A percentile compares a stretch with the other conserved stretches of the same genome.
These are phyloP conservation scores for Tetragnatha versicolor DNA, from an alignment of 1,140 invertebrate genomes.

Conservation along the genomic window DNA sequence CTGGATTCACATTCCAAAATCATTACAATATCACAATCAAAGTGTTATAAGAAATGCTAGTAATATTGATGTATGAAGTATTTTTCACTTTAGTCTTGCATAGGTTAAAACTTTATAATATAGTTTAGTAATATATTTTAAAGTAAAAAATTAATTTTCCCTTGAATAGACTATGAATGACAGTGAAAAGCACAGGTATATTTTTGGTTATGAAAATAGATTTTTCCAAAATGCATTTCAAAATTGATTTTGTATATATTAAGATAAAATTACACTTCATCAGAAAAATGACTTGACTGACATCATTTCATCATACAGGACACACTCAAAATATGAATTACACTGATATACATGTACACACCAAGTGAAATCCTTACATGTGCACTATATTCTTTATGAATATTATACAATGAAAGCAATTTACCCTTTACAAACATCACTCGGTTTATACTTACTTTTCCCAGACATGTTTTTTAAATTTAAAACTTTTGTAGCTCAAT, in stretches of 20 bases:
- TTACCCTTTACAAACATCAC: neutral
- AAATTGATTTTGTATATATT: conserved; percentile 28
- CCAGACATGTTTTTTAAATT: neutral
- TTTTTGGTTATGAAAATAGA: conserved; percentile 45
- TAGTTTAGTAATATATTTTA: neutral
- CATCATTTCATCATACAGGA: neutral
- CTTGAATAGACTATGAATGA: conserved; percentile 20
- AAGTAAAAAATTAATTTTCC: neutral
- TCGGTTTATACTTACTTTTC: neutral
- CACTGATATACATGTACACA: neutral
- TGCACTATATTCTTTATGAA: conserved; percentile 9
- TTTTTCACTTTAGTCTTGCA: too few species aligned
- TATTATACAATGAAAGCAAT: conserved; percentile 8
- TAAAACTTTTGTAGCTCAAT: too few species aligned
- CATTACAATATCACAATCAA: conserved; percentile 3
- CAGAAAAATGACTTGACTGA: neutral
- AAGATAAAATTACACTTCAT: conserved; percentile 14
- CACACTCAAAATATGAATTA: conserved; percentile 11
- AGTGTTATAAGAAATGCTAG: too few species aligned
- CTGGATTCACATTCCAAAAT: neutral
- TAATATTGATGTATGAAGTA: too few species aligned
- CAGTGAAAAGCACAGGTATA: conserved; percentile 23
- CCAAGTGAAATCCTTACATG: neutral
- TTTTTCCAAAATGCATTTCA: conserved; percentile 22
- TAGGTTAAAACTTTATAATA: too few species aligned